Percentiles rank a stretch among this genome's conserved stretches.
These are phyloP conservation scores for Minunthozetes semirufus DNA, from an alignment of 2,888 invertebrate species.

Conservation along the genomic window DNA sequence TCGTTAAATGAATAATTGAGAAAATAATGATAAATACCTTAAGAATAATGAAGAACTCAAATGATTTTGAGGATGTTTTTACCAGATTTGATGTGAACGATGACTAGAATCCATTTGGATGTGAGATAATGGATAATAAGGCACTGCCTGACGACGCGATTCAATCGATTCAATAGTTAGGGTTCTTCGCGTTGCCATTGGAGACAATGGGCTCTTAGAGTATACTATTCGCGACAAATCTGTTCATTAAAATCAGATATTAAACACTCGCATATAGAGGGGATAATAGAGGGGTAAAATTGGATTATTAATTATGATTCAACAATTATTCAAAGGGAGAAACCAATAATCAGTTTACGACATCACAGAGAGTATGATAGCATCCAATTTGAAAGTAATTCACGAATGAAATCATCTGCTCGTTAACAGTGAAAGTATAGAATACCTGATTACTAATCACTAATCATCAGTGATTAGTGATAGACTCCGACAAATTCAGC, in stretches of 20 bases:
- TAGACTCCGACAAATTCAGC: not conserved
- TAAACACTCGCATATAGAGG: too few relatives aligned
- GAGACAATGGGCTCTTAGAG: constrained; percentile 18
- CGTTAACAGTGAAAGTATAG: not conserved
- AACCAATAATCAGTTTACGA: not conserved
- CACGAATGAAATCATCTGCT: constrained; percentile 12
- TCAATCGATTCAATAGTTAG: not conserved
- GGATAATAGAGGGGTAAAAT: too few relatives aligned
- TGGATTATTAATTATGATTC: not conserved
- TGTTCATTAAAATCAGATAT: not conserved
- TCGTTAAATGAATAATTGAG: not conserved
- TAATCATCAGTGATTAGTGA: too few relatives aligned
- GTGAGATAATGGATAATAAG: not conserved
- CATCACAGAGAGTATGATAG: not conserved
- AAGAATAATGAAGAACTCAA: too few relatives aligned
- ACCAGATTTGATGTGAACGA: not conserved
- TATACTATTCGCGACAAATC: not conserved
- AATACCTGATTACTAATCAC: not conserved
- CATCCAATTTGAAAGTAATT: not conserved
- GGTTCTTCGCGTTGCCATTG: constrained; percentile 21
- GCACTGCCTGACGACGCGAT: constrained; percentile 20
- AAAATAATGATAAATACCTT: too few relatives aligned
- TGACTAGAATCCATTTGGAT: not conserved
- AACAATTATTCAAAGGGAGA: not conserved
- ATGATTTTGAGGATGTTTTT: not conserved